A percentile compares a stretch with the other conserved stretches of the same genome.
phyloP scores from a whole-genome alignment of 2,113 vertebrate genomes.

The Etheostoma cragini region DNA sequence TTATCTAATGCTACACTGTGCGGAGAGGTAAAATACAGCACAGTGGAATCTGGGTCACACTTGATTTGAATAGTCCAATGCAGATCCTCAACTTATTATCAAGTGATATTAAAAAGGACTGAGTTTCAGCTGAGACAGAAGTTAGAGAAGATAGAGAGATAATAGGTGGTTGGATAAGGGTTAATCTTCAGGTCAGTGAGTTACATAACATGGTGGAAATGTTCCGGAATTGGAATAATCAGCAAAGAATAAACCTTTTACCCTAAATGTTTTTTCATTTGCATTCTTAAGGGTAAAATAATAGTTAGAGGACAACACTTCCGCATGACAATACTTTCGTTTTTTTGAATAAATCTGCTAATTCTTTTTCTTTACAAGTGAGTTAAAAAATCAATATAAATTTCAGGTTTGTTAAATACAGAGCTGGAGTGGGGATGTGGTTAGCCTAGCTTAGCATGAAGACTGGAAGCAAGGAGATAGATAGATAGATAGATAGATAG shows the following conservation, averaged over 20 bases:
- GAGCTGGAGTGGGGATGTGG: neutral
- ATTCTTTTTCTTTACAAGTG: conserved; percentile 2
- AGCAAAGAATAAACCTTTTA: neutral
- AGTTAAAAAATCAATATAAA: neutral
- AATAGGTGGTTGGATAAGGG: conserved; percentile 14
- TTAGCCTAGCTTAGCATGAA: neutral
- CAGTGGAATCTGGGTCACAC: conserved; percentile 54
- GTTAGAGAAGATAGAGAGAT: conserved; percentile 1
- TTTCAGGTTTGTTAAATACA: neutral
- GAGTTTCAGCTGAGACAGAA: conserved; percentile 23
- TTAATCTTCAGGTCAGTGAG: conserved; percentile 19
- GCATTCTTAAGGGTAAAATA: neutral
- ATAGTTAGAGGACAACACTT: neutral
- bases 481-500: too few species aligned
- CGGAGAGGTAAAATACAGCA: conserved; percentile 15
- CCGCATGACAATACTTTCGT: neutral
- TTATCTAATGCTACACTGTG: conserved; percentile 21
- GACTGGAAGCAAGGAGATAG: neutral
- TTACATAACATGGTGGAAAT: neutral
- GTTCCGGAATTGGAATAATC: neutral
- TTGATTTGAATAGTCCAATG: conserved; percentile 42
- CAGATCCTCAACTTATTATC: conserved; percentile 32
- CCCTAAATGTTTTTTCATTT: neutral
- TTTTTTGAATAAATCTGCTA: neutral
- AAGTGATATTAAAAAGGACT: conserved; percentile 17